These are phyloP conservation scores for Mystacides longicornis DNA, from an alignment of 2,888 invertebrate genomes.

Conservation along the genomic window DNA sequence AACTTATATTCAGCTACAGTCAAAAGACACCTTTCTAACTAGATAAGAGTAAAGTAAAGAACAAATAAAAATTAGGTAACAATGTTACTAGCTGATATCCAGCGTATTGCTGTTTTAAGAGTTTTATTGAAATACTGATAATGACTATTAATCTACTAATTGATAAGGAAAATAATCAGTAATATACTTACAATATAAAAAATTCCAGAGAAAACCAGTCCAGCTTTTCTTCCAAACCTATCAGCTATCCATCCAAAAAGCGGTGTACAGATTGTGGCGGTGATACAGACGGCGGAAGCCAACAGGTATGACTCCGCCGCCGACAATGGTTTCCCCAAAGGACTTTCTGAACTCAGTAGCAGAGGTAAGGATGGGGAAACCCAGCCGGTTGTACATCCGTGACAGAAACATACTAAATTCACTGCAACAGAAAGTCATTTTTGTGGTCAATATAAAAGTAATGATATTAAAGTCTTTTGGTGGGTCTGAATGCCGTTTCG, in stretches of 20 bases:
- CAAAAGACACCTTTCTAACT: too few relatives aligned
- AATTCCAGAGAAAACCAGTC: slow-evolving; percentile 46
- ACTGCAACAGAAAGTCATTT: slow-evolving; percentile 42
- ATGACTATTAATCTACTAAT: too few relatives aligned
- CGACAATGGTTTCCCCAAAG: slow-evolving; percentile 43
- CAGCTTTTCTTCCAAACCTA: slow-evolving; percentile 46
- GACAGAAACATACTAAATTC: slow-evolving; percentile 48
- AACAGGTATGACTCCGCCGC: slow-evolving; percentile 50
- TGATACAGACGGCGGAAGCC: slow-evolving; percentile 49
- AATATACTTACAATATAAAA: slow-evolving; percentile 40
- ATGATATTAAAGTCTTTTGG: too few relatives aligned
- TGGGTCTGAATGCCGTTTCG: too few relatives aligned
- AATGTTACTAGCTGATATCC: too few relatives aligned
- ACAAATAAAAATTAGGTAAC: too few relatives aligned
- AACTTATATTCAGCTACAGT: too few relatives aligned
- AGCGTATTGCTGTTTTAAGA: too few relatives aligned
- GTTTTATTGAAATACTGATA: too few relatives aligned
- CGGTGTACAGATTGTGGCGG: slow-evolving; percentile 48
- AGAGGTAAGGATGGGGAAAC: slow-evolving; percentile 52
- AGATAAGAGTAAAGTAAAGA: too few relatives aligned
- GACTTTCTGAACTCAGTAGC: slow-evolving; percentile 41
- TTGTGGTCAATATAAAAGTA: too few relatives aligned
- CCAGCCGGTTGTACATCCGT: slow-evolving; percentile 53
- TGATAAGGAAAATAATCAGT: too few relatives aligned
- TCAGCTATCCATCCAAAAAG: slow-evolving; percentile 48